Conservation (phyloP, 2,888 invertebrate species). For the Pandemis heparana region DNA sequence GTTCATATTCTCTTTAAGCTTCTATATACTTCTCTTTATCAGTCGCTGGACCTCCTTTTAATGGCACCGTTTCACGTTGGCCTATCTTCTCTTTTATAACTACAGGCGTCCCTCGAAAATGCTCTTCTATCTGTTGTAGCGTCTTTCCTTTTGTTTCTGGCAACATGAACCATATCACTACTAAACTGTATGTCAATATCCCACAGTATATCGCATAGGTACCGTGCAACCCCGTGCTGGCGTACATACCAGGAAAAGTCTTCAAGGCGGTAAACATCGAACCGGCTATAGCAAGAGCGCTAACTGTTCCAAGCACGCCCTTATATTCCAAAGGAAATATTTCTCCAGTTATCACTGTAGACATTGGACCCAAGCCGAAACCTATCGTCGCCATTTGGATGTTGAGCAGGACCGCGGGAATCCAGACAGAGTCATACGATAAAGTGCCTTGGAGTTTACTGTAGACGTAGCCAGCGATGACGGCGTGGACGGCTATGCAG, state of each 20-base stretch:
- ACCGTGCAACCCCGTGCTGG: slow-evolving; percentile 69
- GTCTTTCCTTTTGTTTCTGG: slow-evolving; percentile 86
- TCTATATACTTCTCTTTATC: no score
- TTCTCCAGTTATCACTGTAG: slow-evolving; percentile 87
- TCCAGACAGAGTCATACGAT: slow-evolving; percentile 45
- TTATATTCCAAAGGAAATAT: slow-evolving; percentile 82
- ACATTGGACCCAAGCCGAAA: slow-evolving; percentile 82
- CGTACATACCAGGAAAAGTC: slow-evolving; percentile 74
- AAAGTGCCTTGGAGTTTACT: slow-evolving; percentile 42
- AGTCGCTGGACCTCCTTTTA: no score
- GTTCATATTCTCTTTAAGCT: no score
- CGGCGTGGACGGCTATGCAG: slow-evolving; percentile 74
- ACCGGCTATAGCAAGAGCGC: slow-evolving; percentile 78
- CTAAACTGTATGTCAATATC: slow-evolving; percentile 72
- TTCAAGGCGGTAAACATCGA: slow-evolving; percentile 84
- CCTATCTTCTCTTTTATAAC: background rate
- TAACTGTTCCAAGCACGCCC: slow-evolving; percentile 82
- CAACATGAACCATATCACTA: slow-evolving; percentile 74
- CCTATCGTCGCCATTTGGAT: slow-evolving; percentile 73
- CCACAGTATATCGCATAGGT: slow-evolving; percentile 80
- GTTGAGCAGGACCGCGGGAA: slow-evolving; percentile 66
- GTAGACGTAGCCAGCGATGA: slow-evolving; percentile 63
- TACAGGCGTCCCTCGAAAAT: slow-evolving; percentile 51
- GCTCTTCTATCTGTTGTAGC: slow-evolving; percentile 82
- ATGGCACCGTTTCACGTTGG: no score